Base-by-base conservation (phyloP, 2,797 vertebrate species). In the Catostomus latipinnis region DNA sequence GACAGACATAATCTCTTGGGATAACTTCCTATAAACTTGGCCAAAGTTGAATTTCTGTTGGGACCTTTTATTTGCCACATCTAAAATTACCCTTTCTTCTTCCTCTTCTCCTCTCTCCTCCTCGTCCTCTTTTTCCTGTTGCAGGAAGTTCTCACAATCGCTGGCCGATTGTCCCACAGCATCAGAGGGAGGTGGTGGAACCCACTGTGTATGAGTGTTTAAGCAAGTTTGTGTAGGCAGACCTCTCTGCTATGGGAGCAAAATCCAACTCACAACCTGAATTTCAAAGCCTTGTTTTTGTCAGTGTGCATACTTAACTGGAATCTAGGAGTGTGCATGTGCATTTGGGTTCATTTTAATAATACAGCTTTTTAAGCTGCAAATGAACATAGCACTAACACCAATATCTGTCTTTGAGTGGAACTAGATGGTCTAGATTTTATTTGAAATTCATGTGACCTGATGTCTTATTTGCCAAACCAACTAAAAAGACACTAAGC, bases 131-230 rank as follows among this genome's bases (percentile, higher is more conserved):
- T 57, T 90, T 94, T 94, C 93, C 93, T 92, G 93, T 90, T 78
- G 86, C 91, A 95, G 93, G 94, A 95, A 93, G 91, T 92, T 93
- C 93, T 93, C 92, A 94, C 93, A 94, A 93, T 93, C 89, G 90
- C 88, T 52, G 88, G 85, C 91, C 88, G 90, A 83, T 86, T 87
- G 88, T 89, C 85, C 88, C 89, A 88, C 87, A 87, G 86, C 14
- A 14, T 87, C 88, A 72, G 62, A 87, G 86, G 87, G 88, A 91
- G 90, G 87, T 84, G 87, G 76, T 2, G 3, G 49, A 77, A 74
- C 50, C 8, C 46, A 34, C 34, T 61, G 49, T 73, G 46, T 8
- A 57, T 76, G 48, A 71, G 53, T 46, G 50, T 49, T 11, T n/a
- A 58, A 56, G 12, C 0, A 0, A 43, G 68, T 49, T 63, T 65